phyloP scores from a whole-genome alignment of 1,140 invertebrate genomes.

The Magallana ariakensis region DNA sequence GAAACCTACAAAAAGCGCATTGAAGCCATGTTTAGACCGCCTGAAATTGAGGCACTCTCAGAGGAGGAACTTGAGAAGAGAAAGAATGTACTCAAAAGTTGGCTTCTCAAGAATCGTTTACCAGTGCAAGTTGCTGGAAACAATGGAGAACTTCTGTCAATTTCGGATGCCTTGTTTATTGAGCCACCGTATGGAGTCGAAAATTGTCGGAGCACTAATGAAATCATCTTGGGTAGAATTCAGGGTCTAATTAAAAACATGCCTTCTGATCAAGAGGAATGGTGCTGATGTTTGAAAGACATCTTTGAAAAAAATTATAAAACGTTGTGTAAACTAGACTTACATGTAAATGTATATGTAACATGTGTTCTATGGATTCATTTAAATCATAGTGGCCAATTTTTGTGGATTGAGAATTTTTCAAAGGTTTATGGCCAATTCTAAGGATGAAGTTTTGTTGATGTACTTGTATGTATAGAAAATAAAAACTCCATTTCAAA shows the following conservation, averaged over 20 bases:
- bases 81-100: slow-evolving; percentile 70
- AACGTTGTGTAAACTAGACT: too few species aligned
- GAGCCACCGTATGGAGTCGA: slow-evolving; percentile 75
- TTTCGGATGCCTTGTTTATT: slow-evolving; percentile 75
- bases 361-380: too few species aligned
- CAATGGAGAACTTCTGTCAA: slow-evolving; percentile 65
- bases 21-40: slow-evolving; percentile 69
- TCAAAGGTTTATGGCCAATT: too few species aligned
- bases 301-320: not conserved
- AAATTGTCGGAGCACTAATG: slow-evolving; percentile 77
- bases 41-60: slow-evolving; percentile 51
- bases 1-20: slow-evolving; percentile 65
- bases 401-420: too few species aligned
- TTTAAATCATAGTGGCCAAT: too few species aligned
- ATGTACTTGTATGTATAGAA: too few species aligned
- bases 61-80: slow-evolving; percentile 67
- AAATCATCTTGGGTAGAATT: slow-evolving; percentile 78
- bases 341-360: too few species aligned
- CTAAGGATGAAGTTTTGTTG: too few species aligned
- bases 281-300: slow-evolving; percentile 53
- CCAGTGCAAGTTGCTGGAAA: slow-evolving; percentile 68
- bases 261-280: slow-evolving; percentile 73
- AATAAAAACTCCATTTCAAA: too few species aligned
- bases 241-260: slow-evolving; percentile 78
- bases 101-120: slow-evolving; percentile 75